A percentile compares a stretch with the other conserved stretches of the same genome.
Conservation (phyloP, 2,113 vertebrate genomes). For the Tyto alba region DNA sequence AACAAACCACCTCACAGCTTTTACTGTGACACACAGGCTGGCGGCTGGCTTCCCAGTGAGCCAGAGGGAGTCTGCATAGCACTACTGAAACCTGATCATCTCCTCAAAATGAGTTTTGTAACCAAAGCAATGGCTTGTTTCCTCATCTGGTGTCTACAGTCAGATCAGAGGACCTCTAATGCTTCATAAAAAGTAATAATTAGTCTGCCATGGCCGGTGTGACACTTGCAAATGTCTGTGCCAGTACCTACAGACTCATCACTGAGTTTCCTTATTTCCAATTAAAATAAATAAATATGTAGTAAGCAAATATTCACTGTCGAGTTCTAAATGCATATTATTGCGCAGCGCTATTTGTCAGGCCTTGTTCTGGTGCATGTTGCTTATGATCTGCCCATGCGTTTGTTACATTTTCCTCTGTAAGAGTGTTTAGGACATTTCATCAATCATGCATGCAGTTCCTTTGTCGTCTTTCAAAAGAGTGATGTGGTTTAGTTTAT, state of each 20-base stretch:
- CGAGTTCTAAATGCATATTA: neutral
- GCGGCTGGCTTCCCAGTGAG: neutral
- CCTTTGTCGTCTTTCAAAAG: constrained; percentile 30
- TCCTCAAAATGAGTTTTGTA: neutral
- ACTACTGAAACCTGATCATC: neutral
- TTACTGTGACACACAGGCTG: neutral
- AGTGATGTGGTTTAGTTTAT: constrained; percentile 51
- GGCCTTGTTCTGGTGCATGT: constrained; percentile 16
- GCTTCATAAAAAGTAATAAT: neutral
- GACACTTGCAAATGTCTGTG: neutral
- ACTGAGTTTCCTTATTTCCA: neutral
- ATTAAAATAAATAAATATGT: neutral
- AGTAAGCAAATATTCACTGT: neutral
- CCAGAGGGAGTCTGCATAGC: neutral
- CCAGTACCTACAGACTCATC: neutral
- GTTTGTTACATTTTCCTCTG: neutral
- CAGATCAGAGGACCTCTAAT: neutral
- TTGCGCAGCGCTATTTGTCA: neutral
- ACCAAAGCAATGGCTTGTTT: neutral
- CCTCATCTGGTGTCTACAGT: neutral
- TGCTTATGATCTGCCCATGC: neutral
- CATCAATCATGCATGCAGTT: constrained; percentile 30
- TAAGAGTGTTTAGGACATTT: constrained; percentile 11
- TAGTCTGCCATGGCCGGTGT: neutral
- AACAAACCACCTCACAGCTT: constrained; percentile 20